A percentile compares a stretch with the other conserved stretches of the same genome.
Conservation (phyloP, 2,113 vertebrate species). For the Perca fluviatilis region DNA sequence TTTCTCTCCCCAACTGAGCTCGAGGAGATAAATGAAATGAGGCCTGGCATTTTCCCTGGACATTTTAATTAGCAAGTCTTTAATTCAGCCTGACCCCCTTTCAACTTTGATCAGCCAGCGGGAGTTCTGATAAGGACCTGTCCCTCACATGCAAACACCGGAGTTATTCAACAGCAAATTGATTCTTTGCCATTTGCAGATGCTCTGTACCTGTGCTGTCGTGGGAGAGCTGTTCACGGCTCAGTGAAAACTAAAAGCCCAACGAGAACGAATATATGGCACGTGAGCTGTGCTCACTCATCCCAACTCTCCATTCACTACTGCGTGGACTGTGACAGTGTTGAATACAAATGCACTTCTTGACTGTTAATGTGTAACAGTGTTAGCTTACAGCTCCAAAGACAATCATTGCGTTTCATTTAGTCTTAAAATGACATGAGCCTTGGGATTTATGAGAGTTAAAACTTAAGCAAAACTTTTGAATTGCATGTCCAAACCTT, state of each 20-base stretch:
- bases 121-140: conserved; percentile 80
- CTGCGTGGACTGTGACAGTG: conserved; percentile 10
- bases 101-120: conserved; percentile 81
- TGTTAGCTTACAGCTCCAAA: conserved; percentile 11
- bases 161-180: conserved; percentile 67
- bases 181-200: conserved; percentile 53
- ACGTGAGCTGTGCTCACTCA: conserved; percentile 51
- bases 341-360: conserved; percentile 50
- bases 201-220: conserved; percentile 58
- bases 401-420: conserved; percentile 23
- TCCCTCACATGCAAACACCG: conserved; percentile 73
- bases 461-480: not conserved
- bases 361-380: conserved; percentile 41
- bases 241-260: conserved; percentile 71
- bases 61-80: conserved; percentile 86
- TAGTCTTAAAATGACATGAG: conserved; percentile 24
- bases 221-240: conserved; percentile 53
- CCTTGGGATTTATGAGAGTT: conserved; percentile 8
- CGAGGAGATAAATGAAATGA: conserved; percentile 70
- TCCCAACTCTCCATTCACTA: conserved; percentile 39
- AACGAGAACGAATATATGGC: conserved; percentile 49
- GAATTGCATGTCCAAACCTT: not conserved
- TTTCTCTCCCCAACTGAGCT: conserved; percentile 49
- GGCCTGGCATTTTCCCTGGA: conserved; percentile 73
- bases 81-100: conserved; percentile 84